Percentiles rank a stretch among this genome's conserved stretches.
These are phyloP conservation scores for Bos indicus DNA, from an alignment of 2,113 vertebrate genomes.

Conservation along the genomic window DNA sequence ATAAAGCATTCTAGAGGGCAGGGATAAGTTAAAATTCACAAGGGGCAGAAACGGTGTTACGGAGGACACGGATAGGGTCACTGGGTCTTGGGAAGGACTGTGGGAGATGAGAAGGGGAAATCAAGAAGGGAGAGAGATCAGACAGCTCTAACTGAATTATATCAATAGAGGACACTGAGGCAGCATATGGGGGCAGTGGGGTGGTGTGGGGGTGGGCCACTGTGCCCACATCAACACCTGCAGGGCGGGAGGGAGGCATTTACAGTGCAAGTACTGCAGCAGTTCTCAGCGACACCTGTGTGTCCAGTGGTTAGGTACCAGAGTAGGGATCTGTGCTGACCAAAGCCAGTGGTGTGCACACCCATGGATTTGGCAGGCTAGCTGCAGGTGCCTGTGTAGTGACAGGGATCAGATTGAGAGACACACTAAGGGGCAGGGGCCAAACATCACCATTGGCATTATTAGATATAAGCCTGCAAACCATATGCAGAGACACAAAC, in stretches of 20 bases:
- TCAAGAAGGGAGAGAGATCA: neutral
- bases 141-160: neutral
- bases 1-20: neutral
- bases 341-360: neutral
- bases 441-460: neutral
- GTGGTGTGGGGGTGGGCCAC: neutral
- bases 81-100: neutral
- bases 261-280: neutral
- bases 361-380: neutral
- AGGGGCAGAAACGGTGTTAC: neutral
- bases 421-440: neutral
- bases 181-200: neutral
- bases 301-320: neutral
- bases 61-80: neutral
- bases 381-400: neutral
- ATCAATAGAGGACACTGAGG: neutral
- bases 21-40: neutral
- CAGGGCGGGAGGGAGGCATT: neutral
- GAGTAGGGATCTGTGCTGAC: neutral
- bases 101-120: neutral
- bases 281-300: neutral
- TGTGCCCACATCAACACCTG: neutral
- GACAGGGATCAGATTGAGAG: neutral
- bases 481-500: neutral
- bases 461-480: neutral